phyloP scores from a whole-genome alignment of 1,140 invertebrate species.

The Harpegnathos saltator region DNA sequence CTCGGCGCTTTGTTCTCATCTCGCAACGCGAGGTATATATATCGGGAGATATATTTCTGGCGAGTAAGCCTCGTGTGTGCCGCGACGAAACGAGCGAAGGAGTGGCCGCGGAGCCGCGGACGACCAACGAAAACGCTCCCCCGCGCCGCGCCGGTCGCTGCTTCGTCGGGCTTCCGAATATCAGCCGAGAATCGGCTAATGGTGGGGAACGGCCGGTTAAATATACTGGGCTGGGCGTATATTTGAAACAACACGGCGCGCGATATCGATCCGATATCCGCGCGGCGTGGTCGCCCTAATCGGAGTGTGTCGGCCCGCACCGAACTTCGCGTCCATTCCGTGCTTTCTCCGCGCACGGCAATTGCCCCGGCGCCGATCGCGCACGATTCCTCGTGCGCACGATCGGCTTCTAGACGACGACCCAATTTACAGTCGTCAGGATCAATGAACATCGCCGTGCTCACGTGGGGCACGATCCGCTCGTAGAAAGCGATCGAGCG shows the following conservation, averaged over 20 bases:
- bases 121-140: too few relatives aligned
- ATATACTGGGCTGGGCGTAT: not conserved
- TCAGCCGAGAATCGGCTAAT: not conserved
- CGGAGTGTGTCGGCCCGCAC: not conserved
- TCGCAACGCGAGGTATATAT: too few relatives aligned
- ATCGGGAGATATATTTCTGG: too few relatives aligned
- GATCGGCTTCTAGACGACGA: constrained; percentile 57
- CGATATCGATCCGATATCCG: constrained; percentile 17
- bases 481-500: constrained; percentile 68
- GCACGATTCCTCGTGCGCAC: not conserved
- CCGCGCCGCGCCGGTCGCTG: too few relatives aligned
- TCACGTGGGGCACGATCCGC: constrained; percentile 48
- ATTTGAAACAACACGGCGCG: not conserved
- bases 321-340: constrained; percentile 8
- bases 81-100: too few relatives aligned
- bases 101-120: too few relatives aligned
- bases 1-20: too few relatives aligned
- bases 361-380: constrained; percentile 10
- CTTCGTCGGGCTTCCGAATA: not conserved
- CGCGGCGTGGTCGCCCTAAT: constrained; percentile 12
- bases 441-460: constrained; percentile 54
- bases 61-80: too few relatives aligned
- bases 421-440: constrained; percentile 64
- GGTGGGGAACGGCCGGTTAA: not conserved
- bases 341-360: constrained; percentile 32